Conservation (phyloP, 2,113 vertebrate species). For the Phainopepla nitens region DNA sequence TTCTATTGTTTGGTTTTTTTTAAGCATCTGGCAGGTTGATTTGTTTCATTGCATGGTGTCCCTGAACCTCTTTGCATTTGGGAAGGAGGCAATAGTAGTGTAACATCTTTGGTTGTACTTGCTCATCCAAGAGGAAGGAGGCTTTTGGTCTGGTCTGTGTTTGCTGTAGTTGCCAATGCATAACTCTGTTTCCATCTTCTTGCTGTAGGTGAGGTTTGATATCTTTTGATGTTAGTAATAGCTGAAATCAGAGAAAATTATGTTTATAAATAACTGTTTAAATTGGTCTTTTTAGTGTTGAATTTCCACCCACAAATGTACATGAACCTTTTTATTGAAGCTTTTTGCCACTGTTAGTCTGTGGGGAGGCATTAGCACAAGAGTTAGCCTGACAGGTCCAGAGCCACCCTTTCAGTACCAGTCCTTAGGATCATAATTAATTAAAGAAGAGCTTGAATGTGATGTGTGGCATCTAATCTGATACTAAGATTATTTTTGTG, state of each 20-base stretch:
- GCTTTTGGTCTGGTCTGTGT: not conserved
- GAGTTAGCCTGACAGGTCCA: not conserved
- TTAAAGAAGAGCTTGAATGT: not conserved
- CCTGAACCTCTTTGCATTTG: not conserved
- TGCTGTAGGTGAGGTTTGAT: not conserved
- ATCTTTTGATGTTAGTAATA: not conserved
- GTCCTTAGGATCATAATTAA: not conserved
- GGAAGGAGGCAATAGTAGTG: not conserved
- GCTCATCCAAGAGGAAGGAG: not conserved
- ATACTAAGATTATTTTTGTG: not conserved
- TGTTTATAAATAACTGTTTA: not conserved
- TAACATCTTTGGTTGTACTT: not conserved
- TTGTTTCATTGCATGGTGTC: not conserved
- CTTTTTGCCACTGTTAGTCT: not conserved
- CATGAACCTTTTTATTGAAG: not conserved
- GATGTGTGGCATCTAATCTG: not conserved
- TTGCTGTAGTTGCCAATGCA: not conserved
- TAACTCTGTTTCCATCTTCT: not conserved
- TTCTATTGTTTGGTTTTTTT: not conserved
- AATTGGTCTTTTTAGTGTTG: not conserved
- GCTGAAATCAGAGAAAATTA: not conserved
- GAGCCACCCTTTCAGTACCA: not conserved
- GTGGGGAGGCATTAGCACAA: not conserved
- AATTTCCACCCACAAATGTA: not conserved
- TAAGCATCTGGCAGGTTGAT: not conserved